Base-by-base conservation (phyloP, 2,113 vertebrate genomes). In the Arvicanthis niloticus region DNA sequence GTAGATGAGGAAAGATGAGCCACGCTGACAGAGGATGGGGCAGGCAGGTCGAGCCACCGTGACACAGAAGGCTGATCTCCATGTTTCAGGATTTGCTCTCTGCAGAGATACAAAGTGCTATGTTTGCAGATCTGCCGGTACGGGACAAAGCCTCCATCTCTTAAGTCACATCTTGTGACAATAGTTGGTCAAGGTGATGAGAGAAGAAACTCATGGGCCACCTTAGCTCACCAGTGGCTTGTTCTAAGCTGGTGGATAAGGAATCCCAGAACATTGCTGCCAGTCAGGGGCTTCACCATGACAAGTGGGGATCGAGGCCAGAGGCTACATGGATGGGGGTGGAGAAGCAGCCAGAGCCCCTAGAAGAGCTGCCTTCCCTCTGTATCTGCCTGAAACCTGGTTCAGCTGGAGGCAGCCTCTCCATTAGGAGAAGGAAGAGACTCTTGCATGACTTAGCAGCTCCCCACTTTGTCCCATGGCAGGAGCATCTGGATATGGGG, bases 41-140 rank as follows among this genome's bases (percentile, higher is more conserved):
- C 94, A 94, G 97, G 97, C 97, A 97, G 96, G 95, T 92, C 53
- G 7, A 85, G 97, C 96, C 98, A 75, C 73, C 62, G 67, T 70
- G 42, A 81, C 95, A 96, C 77, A 88, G 72, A 98, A 51, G 98
- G 97, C 97, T 98, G 90, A 96, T 98, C 97, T 98, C 98, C 98
- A 98, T 97, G 98, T 97, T 97, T 98, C 97, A 98, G 98, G 98
- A 97, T 98, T 97, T 98, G 97, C 95, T 98, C 96, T 98, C 96
- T 96, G 98, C 97, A 95, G 97, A 98, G 98, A 96, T 96, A 97
- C 97, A 98, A 98, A 98, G 98, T 98, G 98, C 98, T 98, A 95
- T 96, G 96, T 96, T 98, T 98, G 98, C 98, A 98, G 97, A 98
- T 98, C 89, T 98, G 98, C 98, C 99, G 98, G 98, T 98, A 96